Conservation (phyloP, 2,888 invertebrate genomes). For the Phania funesta region DNA sequence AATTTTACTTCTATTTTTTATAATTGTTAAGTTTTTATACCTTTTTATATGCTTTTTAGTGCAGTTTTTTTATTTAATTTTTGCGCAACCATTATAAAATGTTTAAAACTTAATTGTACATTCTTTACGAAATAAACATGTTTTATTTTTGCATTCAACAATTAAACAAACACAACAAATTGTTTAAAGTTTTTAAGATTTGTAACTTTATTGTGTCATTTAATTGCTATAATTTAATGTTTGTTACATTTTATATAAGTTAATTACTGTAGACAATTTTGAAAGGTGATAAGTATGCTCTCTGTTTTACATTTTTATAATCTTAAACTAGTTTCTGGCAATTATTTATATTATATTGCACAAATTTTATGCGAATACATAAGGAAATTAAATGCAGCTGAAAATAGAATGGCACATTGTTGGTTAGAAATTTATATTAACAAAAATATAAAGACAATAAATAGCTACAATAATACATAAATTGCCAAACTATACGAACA, state of each 20-base stretch:
- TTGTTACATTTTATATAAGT: not conserved
- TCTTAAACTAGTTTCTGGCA: not conserved
- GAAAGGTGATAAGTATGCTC: too few relatives aligned
- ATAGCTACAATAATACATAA: too few relatives aligned
- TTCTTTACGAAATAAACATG: constrained; percentile 45
- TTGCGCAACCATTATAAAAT: constrained; percentile 65
- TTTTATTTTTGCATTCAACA: constrained; percentile 64
- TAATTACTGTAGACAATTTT: not conserved
- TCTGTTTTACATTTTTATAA: not conserved
- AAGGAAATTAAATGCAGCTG: too few relatives aligned
- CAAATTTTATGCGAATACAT: too few relatives aligned
- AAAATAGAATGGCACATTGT: too few relatives aligned
- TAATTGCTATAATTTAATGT: not conserved
- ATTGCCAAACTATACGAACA: too few relatives aligned
- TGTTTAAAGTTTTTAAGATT: not conserved
- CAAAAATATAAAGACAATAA: too few relatives aligned
- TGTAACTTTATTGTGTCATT: not conserved
- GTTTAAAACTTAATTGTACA: constrained; percentile 56
- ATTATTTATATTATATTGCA: not conserved
- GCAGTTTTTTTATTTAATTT: constrained; percentile 32
- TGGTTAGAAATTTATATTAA: too few relatives aligned
- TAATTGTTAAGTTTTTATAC: not conserved
- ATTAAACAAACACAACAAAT: too few relatives aligned
- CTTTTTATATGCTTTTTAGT: not conserved
- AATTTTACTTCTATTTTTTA: too few relatives aligned